Base-by-base conservation (phyloP, 2,888 invertebrate genomes). In the Eupithecia inturbata region DNA sequence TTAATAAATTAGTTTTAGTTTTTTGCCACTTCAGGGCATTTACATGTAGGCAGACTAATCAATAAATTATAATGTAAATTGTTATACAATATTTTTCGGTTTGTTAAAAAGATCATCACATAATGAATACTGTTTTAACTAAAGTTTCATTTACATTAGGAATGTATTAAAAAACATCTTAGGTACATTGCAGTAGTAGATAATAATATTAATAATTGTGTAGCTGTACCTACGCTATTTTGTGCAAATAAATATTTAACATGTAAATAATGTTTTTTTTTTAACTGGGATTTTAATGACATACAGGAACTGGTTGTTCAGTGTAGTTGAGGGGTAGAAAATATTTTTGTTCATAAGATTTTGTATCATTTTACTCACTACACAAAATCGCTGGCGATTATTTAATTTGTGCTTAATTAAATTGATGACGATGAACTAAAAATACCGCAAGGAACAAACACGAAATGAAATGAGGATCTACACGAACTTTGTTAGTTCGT, bases 91-190 rank as follows among this genome's bases (percentile, higher is more conserved):
- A 81, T 80, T 78, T 81, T 74, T 75, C 45, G 76, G 74, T 76
- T 69, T 76, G 74, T 75, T 66, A 12, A 77, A 77, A 78, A 81
- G 79, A 71, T 80, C 72, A 83, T 83, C 83, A 84, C 83, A 82
- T 79, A 76, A 77, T 68, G 80, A 85, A 85, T 85, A 84, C 86
- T 86, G 84, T 76, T 77, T 83, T 73, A 81, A 83, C 79, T 80
- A 72, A 78, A 71, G 67, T 49, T 75, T 75, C 77, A 22, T 57
- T 57, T 57, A 57, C 57, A 57, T 66, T 26, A 71, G 73, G 73
- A 73, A 73, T 73, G 73, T 74, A 39, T 26, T 26, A 36, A 36
- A 64, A 64, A 10, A 64, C 31, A 28, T 60, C 5, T 64, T 66
- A 39, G 33, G n/a, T 64, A 33, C 63, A n/a, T 33, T 64, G 63